Conservation (phyloP, 2,113 vertebrate species). For the Paradisaea rubra region DNA sequence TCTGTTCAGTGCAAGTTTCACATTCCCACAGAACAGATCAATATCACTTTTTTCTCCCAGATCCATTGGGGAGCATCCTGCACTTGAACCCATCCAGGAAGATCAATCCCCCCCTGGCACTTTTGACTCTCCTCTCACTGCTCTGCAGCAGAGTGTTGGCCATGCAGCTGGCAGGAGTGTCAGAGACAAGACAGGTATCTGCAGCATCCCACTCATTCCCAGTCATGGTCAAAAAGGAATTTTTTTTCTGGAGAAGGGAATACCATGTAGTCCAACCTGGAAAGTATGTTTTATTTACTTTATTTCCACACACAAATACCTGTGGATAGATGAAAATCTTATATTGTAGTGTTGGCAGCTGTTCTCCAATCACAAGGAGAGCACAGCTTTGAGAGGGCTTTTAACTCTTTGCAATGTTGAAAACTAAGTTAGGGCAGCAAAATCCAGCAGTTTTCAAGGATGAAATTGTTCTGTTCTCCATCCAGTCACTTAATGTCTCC, state of each 20-base stretch:
- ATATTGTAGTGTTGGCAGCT: neutral
- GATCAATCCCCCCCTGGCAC: neutral
- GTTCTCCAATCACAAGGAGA: neutral
- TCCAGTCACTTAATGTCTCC: neutral
- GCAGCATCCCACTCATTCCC: neutral
- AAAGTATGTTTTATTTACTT: neutral
- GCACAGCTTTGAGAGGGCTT: neutral
- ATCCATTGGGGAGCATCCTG: neutral
- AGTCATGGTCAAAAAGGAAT: neutral
- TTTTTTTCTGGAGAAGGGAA: neutral
- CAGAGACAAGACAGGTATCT: neutral
- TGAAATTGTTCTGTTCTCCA: neutral
- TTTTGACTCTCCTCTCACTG: neutral
- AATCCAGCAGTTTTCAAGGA: neutral
- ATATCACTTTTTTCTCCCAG: conserved; percentile 50
- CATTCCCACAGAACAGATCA: conserved; percentile 50
- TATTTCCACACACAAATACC: neutral
- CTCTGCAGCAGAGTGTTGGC: neutral
- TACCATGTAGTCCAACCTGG: neutral
- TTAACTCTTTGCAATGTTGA: neutral
- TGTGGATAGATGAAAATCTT: neutral
- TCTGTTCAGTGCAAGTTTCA: conserved; percentile 38
- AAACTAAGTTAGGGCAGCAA: neutral
- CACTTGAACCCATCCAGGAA: neutral
- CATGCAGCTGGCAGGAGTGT: neutral